phyloP scores from a whole-genome alignment of 2,888 invertebrate species.

The Mesoligia furuncula region DNA sequence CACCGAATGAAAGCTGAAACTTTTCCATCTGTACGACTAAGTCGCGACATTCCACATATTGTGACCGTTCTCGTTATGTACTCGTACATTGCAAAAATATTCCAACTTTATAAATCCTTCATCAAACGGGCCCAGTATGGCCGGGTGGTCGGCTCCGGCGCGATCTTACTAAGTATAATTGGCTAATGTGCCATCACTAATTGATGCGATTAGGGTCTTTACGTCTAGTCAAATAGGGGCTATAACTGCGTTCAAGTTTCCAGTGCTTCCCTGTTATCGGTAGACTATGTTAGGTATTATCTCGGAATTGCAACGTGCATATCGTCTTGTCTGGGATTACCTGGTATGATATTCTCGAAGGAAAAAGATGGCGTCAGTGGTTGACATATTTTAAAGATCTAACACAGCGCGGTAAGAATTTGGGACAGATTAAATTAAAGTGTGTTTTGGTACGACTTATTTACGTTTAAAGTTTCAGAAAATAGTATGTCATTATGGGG shows the following conservation, averaged over 20 bases:
- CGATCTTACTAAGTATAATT: conserved; percentile 43
- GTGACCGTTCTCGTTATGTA: conserved; percentile 53
- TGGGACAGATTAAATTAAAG: too few species aligned
- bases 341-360: conserved; percentile 1
- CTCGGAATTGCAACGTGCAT: conserved; percentile 27
- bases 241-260: conserved; percentile 12
- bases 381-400: background rate
- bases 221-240: conserved; percentile 28
- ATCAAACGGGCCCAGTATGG: conserved; percentile 40
- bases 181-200: conserved; percentile 40
- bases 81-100: conserved; percentile 50
- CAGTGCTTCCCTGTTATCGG: background rate
- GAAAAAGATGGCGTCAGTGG: background rate
- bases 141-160: conserved; percentile 16
- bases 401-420: background rate
- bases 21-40: conserved; percentile 58
- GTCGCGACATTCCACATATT: conserved; percentile 61
- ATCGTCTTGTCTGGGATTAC: background rate
- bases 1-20: conserved; percentile 54
- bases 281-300: conserved; percentile 10
- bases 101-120: conserved; percentile 52
- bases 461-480: background rate
- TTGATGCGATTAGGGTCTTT: conserved; percentile 47
- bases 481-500: background rate
- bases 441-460: background rate